These are phyloP conservation scores for Catamblyrhynchus diadema DNA, from an alignment of 2,797 vertebrate genomes.

Conservation along the genomic window DNA sequence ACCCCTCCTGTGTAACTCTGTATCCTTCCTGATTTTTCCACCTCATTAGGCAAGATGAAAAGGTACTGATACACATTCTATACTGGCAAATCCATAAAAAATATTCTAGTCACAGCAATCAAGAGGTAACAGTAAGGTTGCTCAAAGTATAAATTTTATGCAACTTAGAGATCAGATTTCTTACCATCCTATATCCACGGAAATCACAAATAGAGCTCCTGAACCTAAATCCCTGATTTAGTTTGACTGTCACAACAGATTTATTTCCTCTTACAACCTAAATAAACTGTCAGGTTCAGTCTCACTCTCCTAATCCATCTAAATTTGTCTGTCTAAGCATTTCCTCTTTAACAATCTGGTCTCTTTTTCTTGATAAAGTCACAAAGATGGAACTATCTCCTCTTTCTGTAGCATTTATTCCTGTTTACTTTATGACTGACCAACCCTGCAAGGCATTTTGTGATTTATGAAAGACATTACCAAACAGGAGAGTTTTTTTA, in stretches of 20 bases:
- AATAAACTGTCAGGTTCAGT: background rate
- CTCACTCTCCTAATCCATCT: background rate
- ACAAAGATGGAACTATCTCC: background rate
- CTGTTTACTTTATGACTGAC: background rate
- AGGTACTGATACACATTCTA: background rate
- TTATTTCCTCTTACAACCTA: background rate
- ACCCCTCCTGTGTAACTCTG: background rate
- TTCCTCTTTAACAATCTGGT: background rate
- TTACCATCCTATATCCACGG: background rate
- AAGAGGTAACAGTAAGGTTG: background rate
- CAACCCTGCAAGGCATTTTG: background rate
- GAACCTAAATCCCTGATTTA: background rate
- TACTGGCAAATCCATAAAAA: background rate
- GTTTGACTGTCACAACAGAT: background rate
- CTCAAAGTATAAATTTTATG: background rate
- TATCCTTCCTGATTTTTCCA: background rate
- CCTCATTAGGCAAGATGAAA: background rate
- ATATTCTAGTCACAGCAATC: background rate
- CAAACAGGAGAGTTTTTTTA: background rate
- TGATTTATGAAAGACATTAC: background rate
- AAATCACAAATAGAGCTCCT: background rate
- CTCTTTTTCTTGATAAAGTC: background rate
- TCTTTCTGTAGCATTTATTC: background rate
- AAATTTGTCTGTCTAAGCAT: background rate
- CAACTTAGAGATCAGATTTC: background rate